These are phyloP conservation scores for Cryptotis parvus DNA, from an alignment of 2,113 vertebrate genomes.

Conservation along the genomic window DNA sequence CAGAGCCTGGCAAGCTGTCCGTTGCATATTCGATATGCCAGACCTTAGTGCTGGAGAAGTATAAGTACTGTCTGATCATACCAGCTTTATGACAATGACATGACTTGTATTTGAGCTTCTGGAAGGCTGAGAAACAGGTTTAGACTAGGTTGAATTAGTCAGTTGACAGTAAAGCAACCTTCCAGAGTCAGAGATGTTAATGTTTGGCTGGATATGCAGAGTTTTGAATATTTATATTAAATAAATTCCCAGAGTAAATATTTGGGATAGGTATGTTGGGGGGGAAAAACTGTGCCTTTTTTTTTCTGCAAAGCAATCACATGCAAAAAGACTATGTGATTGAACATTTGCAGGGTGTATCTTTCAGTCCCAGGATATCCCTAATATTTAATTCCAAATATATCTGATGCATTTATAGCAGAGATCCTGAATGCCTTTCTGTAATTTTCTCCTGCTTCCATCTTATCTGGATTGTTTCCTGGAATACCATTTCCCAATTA, in stretches of 20 bases:
- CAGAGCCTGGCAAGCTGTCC: too few species aligned
- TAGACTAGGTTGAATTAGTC: not conserved
- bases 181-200: not conserved
- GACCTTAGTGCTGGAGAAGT: too few species aligned
- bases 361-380: not conserved
- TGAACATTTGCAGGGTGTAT: not conserved
- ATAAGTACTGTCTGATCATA: too few species aligned
- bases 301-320: not conserved
- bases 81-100: not conserved
- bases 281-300: not conserved
- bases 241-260: not conserved
- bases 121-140: not conserved
- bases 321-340: not conserved
- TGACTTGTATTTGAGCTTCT: not conserved
- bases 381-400: not conserved
- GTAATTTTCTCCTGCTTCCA: not conserved
- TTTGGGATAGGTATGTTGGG: not conserved
- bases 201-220: too few species aligned
- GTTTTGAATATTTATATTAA: not conserved
- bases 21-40: too few species aligned
- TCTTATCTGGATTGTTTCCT: conserved; percentile 29
- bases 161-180: not conserved
- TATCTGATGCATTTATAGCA: not conserved
- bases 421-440: not conserved
- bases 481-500: conserved; percentile 29